phyloP scores from a whole-genome alignment of 2,113 vertebrate genomes.

The Indri indri region DNA sequence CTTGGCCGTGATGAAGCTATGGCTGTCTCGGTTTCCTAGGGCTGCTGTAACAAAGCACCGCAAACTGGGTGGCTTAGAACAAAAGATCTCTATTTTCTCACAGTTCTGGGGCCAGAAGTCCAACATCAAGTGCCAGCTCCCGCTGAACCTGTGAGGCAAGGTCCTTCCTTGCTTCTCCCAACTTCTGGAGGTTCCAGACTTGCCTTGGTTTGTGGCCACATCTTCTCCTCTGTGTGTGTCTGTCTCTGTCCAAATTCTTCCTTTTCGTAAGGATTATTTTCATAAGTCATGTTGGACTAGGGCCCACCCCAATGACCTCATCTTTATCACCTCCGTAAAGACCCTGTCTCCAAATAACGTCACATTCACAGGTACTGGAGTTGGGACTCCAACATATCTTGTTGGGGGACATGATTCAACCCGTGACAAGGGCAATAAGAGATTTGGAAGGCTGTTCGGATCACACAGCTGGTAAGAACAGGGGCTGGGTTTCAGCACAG shows the following conservation, averaged over 20 bases:
- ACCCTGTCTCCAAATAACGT: not conserved
- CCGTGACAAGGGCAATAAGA: not conserved
- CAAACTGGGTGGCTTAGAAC: not conserved
- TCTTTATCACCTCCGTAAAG: no score
- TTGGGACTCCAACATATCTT: accelerated
- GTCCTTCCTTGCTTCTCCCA: not conserved
- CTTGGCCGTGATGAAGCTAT: accelerated
- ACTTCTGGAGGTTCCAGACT: not conserved
- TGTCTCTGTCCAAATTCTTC: not conserved
- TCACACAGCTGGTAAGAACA: not conserved
- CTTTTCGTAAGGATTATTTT: not conserved
- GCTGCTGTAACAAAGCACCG: not conserved
- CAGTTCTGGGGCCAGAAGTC: not conserved
- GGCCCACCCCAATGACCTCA: accelerated
- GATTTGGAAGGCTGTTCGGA: not conserved
- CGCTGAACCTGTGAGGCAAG: not conserved
- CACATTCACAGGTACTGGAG: not conserved
- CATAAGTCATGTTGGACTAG: not conserved
- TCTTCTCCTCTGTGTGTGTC: not conserved
- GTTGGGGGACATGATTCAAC: not conserved
- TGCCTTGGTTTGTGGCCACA: not conserved
- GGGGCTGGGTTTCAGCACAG: not conserved
- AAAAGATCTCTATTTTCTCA: no score
- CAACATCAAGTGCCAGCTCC: accelerated
- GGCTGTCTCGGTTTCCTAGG: accelerated